These are phyloP conservation scores for Sciurus niger DNA, from an alignment of 2,113 vertebrate genomes.

Conservation along the genomic window DNA sequence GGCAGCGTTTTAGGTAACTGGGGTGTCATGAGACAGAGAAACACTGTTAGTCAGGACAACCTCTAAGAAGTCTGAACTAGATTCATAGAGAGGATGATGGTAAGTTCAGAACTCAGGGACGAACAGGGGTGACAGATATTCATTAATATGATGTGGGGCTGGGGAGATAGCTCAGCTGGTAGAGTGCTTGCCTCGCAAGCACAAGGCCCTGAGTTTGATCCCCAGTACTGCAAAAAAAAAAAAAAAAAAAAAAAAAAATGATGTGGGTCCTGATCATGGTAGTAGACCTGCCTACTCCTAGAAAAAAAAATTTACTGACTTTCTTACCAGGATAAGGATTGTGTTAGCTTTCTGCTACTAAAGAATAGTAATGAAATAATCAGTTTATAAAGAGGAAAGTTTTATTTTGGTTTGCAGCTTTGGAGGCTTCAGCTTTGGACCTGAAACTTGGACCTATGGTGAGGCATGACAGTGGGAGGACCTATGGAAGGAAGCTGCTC, in stretches of 20 bases:
- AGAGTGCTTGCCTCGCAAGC: too few relatives aligned
- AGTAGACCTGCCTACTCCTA: background rate
- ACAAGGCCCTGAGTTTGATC: too few relatives aligned
- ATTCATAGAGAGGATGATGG: background rate
- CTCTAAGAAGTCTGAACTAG: constrained; percentile 16
- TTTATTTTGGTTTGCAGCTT: too few relatives aligned
- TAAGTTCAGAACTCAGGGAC: constrained; percentile 7
- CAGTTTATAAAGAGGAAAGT: too few relatives aligned
- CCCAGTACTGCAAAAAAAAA: too few relatives aligned
- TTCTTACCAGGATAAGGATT: background rate
- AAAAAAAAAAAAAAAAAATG: too few relatives aligned
- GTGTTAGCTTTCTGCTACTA: background rate
- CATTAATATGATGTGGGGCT: background rate
- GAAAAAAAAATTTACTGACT: background rate
- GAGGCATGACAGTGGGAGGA: too few relatives aligned
- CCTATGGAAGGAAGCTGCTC: too few relatives aligned
- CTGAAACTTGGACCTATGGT: too few relatives aligned
- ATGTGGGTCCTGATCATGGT: background rate
- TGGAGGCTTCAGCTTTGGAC: too few relatives aligned
- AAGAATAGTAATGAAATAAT: background rate
- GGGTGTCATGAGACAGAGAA: background rate
- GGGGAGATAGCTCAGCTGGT: too few relatives aligned
- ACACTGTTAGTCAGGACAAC: background rate
- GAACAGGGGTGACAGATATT: background rate
- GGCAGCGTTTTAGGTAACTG: background rate